phyloP scores from a whole-genome alignment of 1,140 invertebrate species.

The Brachionus rubens region DNA sequence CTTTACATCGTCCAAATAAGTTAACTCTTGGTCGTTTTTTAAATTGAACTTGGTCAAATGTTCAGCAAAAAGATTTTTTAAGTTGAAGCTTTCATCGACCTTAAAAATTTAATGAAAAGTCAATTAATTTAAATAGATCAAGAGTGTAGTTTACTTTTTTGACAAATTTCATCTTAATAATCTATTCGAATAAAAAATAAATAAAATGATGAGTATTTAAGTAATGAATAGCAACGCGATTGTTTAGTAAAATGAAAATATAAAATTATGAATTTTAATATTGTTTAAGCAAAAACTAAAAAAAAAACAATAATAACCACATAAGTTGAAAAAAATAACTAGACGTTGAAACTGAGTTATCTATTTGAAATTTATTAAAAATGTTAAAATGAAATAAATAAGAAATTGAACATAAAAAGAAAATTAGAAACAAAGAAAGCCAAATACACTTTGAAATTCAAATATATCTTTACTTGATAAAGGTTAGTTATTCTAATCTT shows the following conservation, averaged over 20 bases:
- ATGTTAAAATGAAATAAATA: constrained; percentile 27
- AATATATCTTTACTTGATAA: constrained; percentile 42
- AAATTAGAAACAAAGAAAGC: too few relatives aligned
- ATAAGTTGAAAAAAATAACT: too few relatives aligned
- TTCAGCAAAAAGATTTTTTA: constrained; percentile 26
- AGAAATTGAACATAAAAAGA: neutral
- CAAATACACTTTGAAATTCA: neutral
- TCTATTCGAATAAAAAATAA: constrained; percentile 5
- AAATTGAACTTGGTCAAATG: constrained; percentile 18
- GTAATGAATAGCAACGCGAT: too few relatives aligned
- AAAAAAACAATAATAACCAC: too few relatives aligned
- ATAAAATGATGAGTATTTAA: too few relatives aligned
- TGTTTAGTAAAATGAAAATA: too few relatives aligned
- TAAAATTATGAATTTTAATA: too few relatives aligned
- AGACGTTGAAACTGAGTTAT: constrained; percentile 27
- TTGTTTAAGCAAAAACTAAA: too few relatives aligned
- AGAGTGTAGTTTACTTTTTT: constrained; percentile 26
- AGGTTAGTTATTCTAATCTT: neutral
- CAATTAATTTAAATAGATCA: neutral
- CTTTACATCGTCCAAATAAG: constrained; percentile 36
- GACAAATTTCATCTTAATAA: constrained; percentile 40
- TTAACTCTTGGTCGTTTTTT: constrained; percentile 2
- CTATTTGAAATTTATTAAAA: constrained; percentile 39
- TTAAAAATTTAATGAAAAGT: neutral
- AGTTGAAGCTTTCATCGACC: constrained; percentile 17